These are phyloP conservation scores for Cryptus viduatorius DNA, from an alignment of 2,888 invertebrate genomes.

Conservation along the genomic window DNA sequence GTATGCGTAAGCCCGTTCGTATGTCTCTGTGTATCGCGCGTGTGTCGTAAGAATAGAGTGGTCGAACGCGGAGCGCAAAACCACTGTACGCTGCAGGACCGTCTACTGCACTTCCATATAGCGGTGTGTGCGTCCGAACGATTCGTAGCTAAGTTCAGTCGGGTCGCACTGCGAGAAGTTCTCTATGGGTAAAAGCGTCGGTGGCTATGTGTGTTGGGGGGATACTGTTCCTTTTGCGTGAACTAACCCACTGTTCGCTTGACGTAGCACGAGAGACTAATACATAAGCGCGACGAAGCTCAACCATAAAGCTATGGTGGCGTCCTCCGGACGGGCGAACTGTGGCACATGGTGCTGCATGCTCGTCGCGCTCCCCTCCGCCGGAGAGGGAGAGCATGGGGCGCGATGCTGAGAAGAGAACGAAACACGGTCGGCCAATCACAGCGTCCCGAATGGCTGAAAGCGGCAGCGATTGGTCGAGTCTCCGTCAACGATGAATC, in stretches of 20 bases:
- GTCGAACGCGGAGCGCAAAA: conserved; percentile 25
- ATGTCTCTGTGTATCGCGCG: background rate
- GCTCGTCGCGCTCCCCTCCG: conserved; percentile 75
- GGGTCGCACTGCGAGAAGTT: background rate
- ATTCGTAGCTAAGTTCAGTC: conserved; percentile 47
- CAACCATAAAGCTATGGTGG: conserved; percentile 61
- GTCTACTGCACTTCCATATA: conserved; percentile 47
- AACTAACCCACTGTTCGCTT: background rate
- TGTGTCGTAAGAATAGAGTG: background rate
- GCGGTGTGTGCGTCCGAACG: conserved; percentile 3
- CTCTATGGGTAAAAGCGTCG: conserved; percentile 1
- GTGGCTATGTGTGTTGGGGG: background rate
- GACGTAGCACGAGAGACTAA: background rate
- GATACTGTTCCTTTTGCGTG: too few relatives aligned
- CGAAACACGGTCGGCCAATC: conserved; percentile 28
- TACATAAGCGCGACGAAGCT: conserved; percentile 7
- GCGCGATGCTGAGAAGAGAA: background rate
- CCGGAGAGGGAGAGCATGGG: background rate
- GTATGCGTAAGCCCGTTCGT: background rate
- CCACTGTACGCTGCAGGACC: conserved; percentile 35
- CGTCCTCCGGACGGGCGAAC: conserved; percentile 55
- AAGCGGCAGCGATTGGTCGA: conserved; percentile 26
- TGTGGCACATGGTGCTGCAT: conserved; percentile 58
- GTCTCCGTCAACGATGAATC: conserved; percentile 20
- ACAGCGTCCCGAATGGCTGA: background rate